phyloP scores from a whole-genome alignment of 2,797 vertebrate genomes.

The Sciurus vulgaris region DNA sequence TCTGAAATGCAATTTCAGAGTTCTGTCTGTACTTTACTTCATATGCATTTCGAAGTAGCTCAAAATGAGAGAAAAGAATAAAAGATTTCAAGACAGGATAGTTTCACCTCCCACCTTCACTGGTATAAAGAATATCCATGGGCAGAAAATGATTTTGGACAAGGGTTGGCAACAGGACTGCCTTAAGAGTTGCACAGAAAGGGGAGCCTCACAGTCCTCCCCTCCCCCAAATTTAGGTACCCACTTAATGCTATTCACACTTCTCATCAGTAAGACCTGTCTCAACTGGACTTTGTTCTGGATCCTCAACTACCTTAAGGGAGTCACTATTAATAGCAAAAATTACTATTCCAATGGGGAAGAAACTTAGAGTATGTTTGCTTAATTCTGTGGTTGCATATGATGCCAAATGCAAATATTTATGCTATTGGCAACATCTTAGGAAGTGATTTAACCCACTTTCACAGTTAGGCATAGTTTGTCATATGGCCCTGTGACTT shows the following conservation, averaged over 20 bases:
- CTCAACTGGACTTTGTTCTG: not conserved
- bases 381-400: conserved; percentile 46
- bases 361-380: not conserved
- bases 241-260: not conserved
- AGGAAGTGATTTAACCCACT: conserved; percentile 60
- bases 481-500: conserved; percentile 29
- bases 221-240: not conserved
- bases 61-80: not conserved
- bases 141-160: conserved; percentile 5
- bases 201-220: not conserved
- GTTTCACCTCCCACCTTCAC: not conserved
- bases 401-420: conserved; percentile 57
- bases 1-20: not conserved
- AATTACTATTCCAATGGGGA: conserved; percentile 29
- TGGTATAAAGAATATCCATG: not conserved
- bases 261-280: not conserved
- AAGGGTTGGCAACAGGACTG: not conserved
- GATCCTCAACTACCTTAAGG: not conserved
- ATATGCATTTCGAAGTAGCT: conserved; percentile 4
- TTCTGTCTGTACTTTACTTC: conserved; percentile 26
- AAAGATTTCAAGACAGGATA: not conserved
- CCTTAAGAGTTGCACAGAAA: not conserved
- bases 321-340: not conserved
- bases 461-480: conserved; percentile 51
- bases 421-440: conserved; percentile 35